Evolutionary conservation across 1,140 invertebrate species (phyloP), one percentile per base, ranked within the genome.

Genomic region (Drosophila ogumai): DNA sequence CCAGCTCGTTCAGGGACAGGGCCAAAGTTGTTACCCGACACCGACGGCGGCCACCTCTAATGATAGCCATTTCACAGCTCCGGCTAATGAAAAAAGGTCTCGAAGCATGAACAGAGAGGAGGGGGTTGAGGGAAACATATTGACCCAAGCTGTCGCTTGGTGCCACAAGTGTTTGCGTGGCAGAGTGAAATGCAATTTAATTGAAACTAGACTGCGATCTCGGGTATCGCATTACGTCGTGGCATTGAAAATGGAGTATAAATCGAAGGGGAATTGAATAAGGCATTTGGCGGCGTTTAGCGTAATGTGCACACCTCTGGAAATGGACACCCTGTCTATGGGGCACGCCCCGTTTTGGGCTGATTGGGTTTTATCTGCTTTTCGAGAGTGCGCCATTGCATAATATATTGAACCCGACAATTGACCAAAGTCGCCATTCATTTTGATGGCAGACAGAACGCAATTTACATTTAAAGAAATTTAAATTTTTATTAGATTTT

Each of bases 161-260:
- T 36, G 75, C 75, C 63, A 77, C 74, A 75, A 75, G 72, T 77
- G 73, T 60, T 77, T 68, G 74, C 54, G 49, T 75, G 25, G 75
- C 56, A 47, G 57, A 59, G 38, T 22, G 59, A 71, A 81, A 76
- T 82, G 81, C 81, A 85, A 85, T 85, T 88, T 73, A 75, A 87
- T 87, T 38, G 81, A 87, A 82, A 68, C 57, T 38, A 64, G 28
- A 68, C 49, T 61, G 59, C 67, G 59, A 69, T 36, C 65, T 68
- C 17, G 67, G 67, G 58, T 80, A 56, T 87, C 84, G 56, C 64
- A 79, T 87, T 87, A 79, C 82, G 73, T 54, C 54, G 44, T 68
- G 36, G 52, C 54, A 65, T 61, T 59, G 54, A 52, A 64, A 65
- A 32, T 38, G 32, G 44, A 74, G 68, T 75, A 36, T 34, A 59